phyloP scores from a whole-genome alignment of 2,113 vertebrate species.

The Gymnogyps californianus region DNA sequence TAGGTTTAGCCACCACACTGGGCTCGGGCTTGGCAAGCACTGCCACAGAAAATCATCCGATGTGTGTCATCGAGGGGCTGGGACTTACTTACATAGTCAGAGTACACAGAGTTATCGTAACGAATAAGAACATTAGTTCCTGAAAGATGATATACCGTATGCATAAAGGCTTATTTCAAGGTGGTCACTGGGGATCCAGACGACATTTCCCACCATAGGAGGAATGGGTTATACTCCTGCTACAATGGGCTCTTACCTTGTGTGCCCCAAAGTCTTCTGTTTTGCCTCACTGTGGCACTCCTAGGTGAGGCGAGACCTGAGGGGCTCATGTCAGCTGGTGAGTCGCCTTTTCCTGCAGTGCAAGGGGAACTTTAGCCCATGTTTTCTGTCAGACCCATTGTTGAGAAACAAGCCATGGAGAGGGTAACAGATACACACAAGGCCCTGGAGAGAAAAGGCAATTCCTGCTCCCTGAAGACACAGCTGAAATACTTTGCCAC shows the following conservation, averaged over 20 bases:
- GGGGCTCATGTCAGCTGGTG: not conserved
- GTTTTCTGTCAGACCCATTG: not conserved
- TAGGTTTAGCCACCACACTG: not conserved
- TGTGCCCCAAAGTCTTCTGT: not conserved
- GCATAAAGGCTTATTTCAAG: not conserved
- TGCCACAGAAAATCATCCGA: not conserved
- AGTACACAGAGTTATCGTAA: not conserved
- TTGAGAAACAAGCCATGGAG: not conserved
- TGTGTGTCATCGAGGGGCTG: not conserved
- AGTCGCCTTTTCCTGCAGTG: not conserved
- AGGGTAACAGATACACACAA: not conserved
- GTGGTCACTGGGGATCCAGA: not conserved
- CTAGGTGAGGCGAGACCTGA: fast-evolving
- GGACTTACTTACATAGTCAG: not conserved
- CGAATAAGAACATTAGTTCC: not conserved
- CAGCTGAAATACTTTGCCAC: slow-evolving; percentile 61
- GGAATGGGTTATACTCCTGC: not conserved
- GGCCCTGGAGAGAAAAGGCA: not conserved
- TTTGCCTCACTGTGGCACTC: not conserved
- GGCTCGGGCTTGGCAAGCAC: not conserved
- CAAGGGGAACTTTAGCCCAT: not conserved
- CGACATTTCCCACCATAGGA: not conserved
- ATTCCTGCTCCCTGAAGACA: slow-evolving; percentile 24
- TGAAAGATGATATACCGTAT: not conserved
- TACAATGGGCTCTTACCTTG: not conserved